Evolutionary conservation across 1,140 invertebrate species (phyloP), one percentile per base, ranked within the genome.

Genomic region (Thalassaphorura encarpata): DNA sequence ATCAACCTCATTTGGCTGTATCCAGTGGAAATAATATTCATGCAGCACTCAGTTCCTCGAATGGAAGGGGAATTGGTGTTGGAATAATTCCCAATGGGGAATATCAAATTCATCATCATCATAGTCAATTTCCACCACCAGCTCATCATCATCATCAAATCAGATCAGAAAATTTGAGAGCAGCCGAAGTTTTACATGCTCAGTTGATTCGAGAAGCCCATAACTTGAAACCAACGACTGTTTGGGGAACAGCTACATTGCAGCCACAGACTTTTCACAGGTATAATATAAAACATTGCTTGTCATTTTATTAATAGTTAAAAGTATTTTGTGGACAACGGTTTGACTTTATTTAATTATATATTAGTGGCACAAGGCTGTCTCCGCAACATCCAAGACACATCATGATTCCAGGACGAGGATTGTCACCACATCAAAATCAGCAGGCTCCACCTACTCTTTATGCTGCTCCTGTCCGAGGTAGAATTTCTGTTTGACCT

Each of bases 391-490:
- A 73, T 26, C 61, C 74, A 46, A 65, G 63, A 36, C 67, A 67
- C 50, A 50, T 60, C 11, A 55, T 67, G 53, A 59, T 64, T 40
- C 54, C 60, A 42, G 67, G 62, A 49, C 56, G 57, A 56, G 64
- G 73, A 18, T 57, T 74, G n/a, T 73, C 72, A 26, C 74, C 74
- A 8, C 70, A 72, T 51, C 71, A 72, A 57, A 72, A 74, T 19
- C 71, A 70, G 16, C 67, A 73, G n/a, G 70, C 75, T 4, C 67
- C 67, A 48, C 77, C 78, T 39, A 73, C 77, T 16, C 78, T 82
- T 15, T 82, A 81, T 66, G 80, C 81, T 3, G 76, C 76, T 15
- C 69, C 71, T 2, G 77, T 78, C n/a, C n/a, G n/a, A n/a, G n/a
- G n/a, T n/a, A n/a, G n/a, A n/a, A n/a, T n/a, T n/a, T n/a, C n/a